A percentile compares a stretch with the other conserved stretches of the same genome.
phyloP scores from a whole-genome alignment of 2,888 invertebrate genomes.

The Frankliniella fusca region DNA sequence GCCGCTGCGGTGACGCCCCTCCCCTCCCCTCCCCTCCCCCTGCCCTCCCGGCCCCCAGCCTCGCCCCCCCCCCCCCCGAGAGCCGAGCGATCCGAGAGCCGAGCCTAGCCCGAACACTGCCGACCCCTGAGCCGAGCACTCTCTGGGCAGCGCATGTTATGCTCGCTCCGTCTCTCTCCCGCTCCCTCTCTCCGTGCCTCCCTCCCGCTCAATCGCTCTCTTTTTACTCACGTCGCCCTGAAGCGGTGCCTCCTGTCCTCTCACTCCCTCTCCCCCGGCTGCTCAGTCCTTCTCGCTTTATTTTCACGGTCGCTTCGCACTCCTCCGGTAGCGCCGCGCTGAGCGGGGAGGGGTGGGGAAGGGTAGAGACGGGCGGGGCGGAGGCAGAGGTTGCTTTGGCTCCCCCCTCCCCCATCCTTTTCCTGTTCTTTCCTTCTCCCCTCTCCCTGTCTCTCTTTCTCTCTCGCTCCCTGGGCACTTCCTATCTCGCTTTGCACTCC shows the following conservation, averaged over 20 bases:
- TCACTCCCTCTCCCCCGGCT: neutral
- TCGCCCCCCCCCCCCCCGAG: neutral
- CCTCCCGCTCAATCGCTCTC: neutral
- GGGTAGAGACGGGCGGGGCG: too few species aligned
- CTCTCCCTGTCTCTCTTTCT: neutral
- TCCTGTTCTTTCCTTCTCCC: neutral
- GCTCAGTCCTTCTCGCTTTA: neutral
- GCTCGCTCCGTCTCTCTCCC: neutral
- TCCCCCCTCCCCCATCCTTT: too few species aligned
- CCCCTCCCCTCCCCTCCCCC: neutral
- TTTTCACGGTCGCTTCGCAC: neutral
- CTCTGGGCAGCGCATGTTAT: neutral
- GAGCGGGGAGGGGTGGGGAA: too few species aligned
- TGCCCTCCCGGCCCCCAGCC: neutral
- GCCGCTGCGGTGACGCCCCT: too few species aligned
- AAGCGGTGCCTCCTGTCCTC: neutral
- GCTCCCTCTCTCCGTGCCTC: neutral
- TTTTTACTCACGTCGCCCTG: neutral
- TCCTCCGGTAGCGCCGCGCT: neutral
- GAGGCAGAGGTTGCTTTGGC: too few species aligned
- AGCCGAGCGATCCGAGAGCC: neutral
- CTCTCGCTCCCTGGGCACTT: neutral
- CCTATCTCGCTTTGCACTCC: neutral
- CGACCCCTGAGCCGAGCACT: neutral
- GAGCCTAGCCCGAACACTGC: conserved; percentile 6